Evolutionary conservation across 2,888 invertebrate species (phyloP).

Genomic region (Diarsia mendica): DNA sequence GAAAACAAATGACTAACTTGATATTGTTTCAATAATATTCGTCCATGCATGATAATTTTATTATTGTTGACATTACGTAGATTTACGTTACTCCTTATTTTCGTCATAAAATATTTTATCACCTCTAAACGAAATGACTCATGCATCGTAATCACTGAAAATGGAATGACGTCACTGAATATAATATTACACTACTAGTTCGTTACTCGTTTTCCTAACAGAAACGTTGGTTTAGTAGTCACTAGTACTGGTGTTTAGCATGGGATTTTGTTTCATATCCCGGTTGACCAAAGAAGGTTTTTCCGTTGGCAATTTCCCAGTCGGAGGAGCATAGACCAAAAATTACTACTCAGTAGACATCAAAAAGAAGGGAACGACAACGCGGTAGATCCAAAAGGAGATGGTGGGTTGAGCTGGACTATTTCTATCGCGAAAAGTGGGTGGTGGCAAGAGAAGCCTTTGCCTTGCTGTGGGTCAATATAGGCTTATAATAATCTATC

Average conservation of each 20-base stretch:
- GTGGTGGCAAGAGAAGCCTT: no score
- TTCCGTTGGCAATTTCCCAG: background rate
- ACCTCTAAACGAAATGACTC: slow-evolving; percentile 3
- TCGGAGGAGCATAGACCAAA: no score
- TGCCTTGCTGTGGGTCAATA: no score
- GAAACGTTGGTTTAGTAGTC: background rate
- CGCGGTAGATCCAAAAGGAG: no score
- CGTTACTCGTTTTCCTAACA: background rate
- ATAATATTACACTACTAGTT: no score
- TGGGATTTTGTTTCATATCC: background rate
- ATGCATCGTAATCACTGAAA: slow-evolving; percentile 15
- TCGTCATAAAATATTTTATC: slow-evolving; percentile 19
- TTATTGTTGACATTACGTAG: background rate
- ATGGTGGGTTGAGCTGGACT: no score
- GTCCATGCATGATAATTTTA: slow-evolving; percentile 9
- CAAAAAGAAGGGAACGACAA: no score
- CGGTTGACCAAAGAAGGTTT: background rate
- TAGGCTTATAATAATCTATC: no score
- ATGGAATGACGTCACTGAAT: slow-evolving; percentile 5
- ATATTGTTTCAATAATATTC: background rate
- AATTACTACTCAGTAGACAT: no score
- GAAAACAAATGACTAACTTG: no score
- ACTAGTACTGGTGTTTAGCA: background rate
- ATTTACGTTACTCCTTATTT: background rate
- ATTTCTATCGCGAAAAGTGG: no score